Evolutionary conservation across 2,113 vertebrate genomes (phyloP), one percentile per base, ranked within the genome.

Genomic region (Platycercus adscitus): DNA sequence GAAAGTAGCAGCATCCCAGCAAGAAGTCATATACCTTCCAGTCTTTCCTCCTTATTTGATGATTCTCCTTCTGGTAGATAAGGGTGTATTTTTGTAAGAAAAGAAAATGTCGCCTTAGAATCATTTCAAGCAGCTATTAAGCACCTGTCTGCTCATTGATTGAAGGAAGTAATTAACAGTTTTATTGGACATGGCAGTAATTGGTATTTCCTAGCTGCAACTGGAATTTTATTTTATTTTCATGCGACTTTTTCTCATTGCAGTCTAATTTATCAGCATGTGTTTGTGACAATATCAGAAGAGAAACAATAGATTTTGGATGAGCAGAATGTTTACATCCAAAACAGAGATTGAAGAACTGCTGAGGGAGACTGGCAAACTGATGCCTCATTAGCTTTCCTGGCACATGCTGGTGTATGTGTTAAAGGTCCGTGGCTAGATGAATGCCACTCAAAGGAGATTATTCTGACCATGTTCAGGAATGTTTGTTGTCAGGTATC

Each of bases 351-450:
- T 0, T 66, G 26, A 89, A 68, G 64, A 78, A 84, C 8, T 49
- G 14, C 17, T 64, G 66, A 71, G 19, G 39, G 47, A 91, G 15
- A 31, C 28, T 61, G 58, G 41, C 25, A 86, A 64, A 66, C 25
- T 65, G 26, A 80, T 84, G 26, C 14, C 26, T 70, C 6, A 7
- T 43, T 65, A 65, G 28, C 53, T 72, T 94, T 33, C 28, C 25
- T 77, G 46, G 13, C 4, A 4, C 7, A 7, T 53, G 9, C 61
- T 68, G 23, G 5, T 33, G 4, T 35, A n/a, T 0, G 0, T 55
- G 29, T 79, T 94, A 44, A 63, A 89, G 56, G 47, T 64, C 31
- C 43, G 24, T 88, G 61, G 6, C 31, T 80, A 33, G 79, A 56
- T 31, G 18, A 65, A 39, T 47, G 39, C 43, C 43, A 65, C 29